Base-by-base conservation (phyloP, 2,888 invertebrate genomes). In the Dryadula phaetusa region DNA sequence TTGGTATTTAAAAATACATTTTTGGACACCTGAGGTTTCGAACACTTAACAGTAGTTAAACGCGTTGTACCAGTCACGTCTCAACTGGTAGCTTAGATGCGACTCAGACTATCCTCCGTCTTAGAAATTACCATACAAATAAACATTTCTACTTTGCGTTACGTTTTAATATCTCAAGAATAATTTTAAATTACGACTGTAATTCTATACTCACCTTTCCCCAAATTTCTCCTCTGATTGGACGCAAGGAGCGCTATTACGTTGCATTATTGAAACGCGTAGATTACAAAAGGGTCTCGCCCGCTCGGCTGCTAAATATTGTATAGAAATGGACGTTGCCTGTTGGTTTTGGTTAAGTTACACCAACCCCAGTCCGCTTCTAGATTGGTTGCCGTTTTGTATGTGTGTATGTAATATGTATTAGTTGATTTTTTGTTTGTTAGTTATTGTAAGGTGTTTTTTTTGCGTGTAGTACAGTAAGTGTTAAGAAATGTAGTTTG, bases 221-320 rank as follows among this genome's bases (percentile, higher is more conserved):
- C 56, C 49, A 64, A 64, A 64, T 22, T 64, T 64, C 10, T 14
- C 47, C 28, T 47, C 47, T 22, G 56, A 22, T 64, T 53, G 53
- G 44, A 54, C 44, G 56, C 54, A 47, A 58, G 64, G 47, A 58
- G 47, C 47, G 64, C 34, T 18, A 37, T 64, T 58, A 58, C 28
- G 18, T 40, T 47, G 64, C 47, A 64, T 64, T 64, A 64, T 64
- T 64, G 32, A 64, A 46, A 6, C 25, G 56, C 25, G 34, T 34
- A 56, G 64, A 64, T 64, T 64, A 64, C 56, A 47, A 56, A 64
- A 56, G 64, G 64, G 56, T 37, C 64, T 53, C 14, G 28, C 44
- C 3, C 62, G 6, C 40, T 12, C 7, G 22, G 40, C 34, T 54
- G 46, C 12, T 64, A 25, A 64, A 64, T 64, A 64, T 44, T 64